A percentile compares a stretch with the other conserved stretches of the same genome.
Evolutionary conservation across 2,888 invertebrate species (phyloP).

Genomic region (Tholera decimalis): DNA sequence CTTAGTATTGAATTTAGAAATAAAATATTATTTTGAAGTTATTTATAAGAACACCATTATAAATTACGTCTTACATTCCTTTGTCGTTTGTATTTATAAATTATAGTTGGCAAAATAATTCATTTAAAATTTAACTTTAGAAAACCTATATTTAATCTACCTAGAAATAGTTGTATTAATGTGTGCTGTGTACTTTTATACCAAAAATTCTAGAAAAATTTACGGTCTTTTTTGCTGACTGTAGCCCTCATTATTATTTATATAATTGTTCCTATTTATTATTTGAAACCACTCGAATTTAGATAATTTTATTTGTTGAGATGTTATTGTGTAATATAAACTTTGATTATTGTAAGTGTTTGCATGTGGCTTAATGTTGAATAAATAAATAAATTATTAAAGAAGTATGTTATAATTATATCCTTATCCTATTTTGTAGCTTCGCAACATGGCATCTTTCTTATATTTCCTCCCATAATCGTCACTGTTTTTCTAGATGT

Average conservation of each 20-base stretch:
- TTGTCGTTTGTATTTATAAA: slow-evolving; percentile 38
- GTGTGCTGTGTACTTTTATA: slow-evolving; percentile 44
- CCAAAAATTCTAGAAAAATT: slow-evolving; percentile 30
- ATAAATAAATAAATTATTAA: slow-evolving; percentile 60
- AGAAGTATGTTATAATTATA: slow-evolving; percentile 41
- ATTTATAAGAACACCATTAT: slow-evolving; percentile 3
- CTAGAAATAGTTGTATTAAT: slow-evolving; percentile 14
- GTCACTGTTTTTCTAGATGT: too few species aligned
- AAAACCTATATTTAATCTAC: slow-evolving; percentile 10
- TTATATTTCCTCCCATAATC: too few species aligned
- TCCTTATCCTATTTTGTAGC: too few species aligned
- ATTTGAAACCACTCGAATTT: slow-evolving; percentile 67
- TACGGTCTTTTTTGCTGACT: slow-evolving; percentile 40
- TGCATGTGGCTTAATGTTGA: slow-evolving; percentile 70
- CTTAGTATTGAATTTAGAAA: background rate
- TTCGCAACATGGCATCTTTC: too few species aligned
- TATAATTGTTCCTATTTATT: slow-evolving; percentile 62
- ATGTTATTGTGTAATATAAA: slow-evolving; percentile 53
- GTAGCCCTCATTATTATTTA: slow-evolving; percentile 30
- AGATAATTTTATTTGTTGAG: slow-evolving; percentile 61
- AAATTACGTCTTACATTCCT: slow-evolving; percentile 60
- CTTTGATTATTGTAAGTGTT: slow-evolving; percentile 59
- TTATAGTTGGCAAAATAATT: slow-evolving; percentile 49
- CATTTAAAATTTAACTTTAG: background rate
- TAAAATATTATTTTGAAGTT: background rate